Evolutionary conservation across 2,113 vertebrate species (phyloP).

Genomic region (Daubentonia madagascariensis): DNA sequence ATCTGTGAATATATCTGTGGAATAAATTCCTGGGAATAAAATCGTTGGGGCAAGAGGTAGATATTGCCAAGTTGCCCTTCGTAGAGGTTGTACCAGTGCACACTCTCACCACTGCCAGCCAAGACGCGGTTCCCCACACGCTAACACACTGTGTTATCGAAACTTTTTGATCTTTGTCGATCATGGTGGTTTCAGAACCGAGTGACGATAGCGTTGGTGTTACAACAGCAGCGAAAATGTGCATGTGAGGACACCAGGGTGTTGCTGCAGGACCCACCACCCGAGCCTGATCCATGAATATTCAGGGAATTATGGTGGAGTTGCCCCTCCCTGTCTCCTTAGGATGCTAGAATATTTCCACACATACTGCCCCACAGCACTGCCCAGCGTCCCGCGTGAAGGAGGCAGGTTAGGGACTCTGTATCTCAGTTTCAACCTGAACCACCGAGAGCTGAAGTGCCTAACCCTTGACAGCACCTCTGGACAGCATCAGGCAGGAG

Average conservation of each 20-base stretch:
- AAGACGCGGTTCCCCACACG: background rate
- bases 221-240: fast-evolving
- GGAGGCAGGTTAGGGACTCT: background rate
- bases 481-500: background rate
- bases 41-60: background rate
- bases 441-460: background rate
- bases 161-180: background rate
- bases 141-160: background rate
- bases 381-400: fast-evolving
- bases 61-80: background rate
- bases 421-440: background rate
- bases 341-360: too few relatives aligned
- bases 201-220: background rate
- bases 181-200: background rate
- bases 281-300: fast-evolving
- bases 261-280: background rate
- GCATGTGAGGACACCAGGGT: fast-evolving
- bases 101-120: fast-evolving
- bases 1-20: background rate
- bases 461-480: fast-evolving
- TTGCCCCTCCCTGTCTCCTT: too few relatives aligned
- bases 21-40: background rate
- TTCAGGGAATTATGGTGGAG: fast-evolving
- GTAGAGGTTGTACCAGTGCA: fast-evolving
- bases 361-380: background rate